Evolutionary conservation across 2,888 invertebrate species (phyloP).

Genomic region (Pandemis cinnamomeana): DNA sequence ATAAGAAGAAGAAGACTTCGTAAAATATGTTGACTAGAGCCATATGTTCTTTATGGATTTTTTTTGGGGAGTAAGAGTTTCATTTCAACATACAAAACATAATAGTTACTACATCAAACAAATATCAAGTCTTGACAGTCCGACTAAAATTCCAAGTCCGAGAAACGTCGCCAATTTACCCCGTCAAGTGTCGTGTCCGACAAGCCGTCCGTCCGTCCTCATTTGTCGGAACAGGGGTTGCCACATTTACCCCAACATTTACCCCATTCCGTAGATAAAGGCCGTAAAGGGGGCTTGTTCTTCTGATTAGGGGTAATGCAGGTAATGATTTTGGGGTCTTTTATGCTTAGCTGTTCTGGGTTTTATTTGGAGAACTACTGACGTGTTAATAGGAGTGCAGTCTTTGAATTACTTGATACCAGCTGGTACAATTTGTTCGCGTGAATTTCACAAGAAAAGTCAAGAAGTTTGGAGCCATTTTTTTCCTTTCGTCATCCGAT

Average conservation of each 20-base stretch:
- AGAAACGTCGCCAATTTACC: slow-evolving; percentile 1
- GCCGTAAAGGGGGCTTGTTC: slow-evolving; percentile 10
- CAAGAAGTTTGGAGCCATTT: too few species aligned
- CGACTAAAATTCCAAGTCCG: neutral
- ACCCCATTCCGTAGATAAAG: slow-evolving; percentile 17
- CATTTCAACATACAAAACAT: too few species aligned
- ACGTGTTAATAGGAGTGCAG: too few species aligned
- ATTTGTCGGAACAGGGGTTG: slow-evolving; percentile 15
- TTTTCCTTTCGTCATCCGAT: too few species aligned
- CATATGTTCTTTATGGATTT: too few species aligned
- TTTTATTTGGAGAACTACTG: neutral
- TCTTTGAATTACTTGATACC: too few species aligned
- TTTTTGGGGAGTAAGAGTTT: too few species aligned
- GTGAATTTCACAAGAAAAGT: too few species aligned
- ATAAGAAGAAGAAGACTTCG: too few species aligned
- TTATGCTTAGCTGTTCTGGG: neutral
- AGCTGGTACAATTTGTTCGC: too few species aligned
- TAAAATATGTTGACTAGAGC: too few species aligned
- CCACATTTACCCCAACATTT: slow-evolving; percentile 12
- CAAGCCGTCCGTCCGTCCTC: slow-evolving; percentile 20
- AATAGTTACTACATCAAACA: too few species aligned
- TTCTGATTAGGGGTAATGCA: neutral
- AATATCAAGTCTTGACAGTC: neutral
- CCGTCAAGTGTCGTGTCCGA: slow-evolving; percentile 21
- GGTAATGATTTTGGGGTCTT: slow-evolving; percentile 13